Percentiles rank a stretch among this genome's conserved stretches.
Evolutionary conservation across 2,888 invertebrate species (phyloP).

Genomic region (Xylota segnis): DNA sequence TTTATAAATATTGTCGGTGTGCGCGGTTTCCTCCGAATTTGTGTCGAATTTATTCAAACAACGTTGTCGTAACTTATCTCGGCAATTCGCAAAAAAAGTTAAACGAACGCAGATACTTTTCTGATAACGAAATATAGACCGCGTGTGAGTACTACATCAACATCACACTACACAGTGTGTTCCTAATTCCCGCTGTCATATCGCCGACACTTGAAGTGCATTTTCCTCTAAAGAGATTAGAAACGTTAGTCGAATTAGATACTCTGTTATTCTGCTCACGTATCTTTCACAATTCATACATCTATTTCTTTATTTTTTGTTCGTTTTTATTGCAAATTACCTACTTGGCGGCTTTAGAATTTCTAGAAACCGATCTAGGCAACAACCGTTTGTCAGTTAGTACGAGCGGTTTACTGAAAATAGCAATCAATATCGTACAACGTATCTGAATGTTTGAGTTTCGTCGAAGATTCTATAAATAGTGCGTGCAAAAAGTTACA

Average conservation of each 20-base stretch:
- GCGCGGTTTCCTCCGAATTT: conserved; percentile 3
- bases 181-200: conserved; percentile 23
- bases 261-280: conserved; percentile 33
- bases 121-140: conserved; percentile 45
- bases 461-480: conserved; percentile 37
- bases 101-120: conserved; percentile 24
- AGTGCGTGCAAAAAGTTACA: conserved; percentile 24
- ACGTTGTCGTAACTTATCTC: conserved; percentile 19
- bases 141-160: neutral
- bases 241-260: conserved; percentile 28
- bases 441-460: neutral
- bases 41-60: conserved; percentile 8
- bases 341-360: neutral
- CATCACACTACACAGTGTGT: neutral
- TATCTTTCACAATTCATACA: conserved; percentile 17
- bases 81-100: conserved; percentile 5
- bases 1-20: conserved; percentile 32
- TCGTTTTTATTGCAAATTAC: conserved; percentile 21
- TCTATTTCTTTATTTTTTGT: conserved; percentile 1
- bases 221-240: conserved; percentile 33
- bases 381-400: conserved; percentile 6
- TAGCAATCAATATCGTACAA: neutral
- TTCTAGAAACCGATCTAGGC: conserved; percentile 8
- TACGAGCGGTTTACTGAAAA: conserved; percentile 21
- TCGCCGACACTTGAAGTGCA: conserved; percentile 50